Conservation (phyloP, 2,888 invertebrate genomes). For the Arenicola marina region DNA sequence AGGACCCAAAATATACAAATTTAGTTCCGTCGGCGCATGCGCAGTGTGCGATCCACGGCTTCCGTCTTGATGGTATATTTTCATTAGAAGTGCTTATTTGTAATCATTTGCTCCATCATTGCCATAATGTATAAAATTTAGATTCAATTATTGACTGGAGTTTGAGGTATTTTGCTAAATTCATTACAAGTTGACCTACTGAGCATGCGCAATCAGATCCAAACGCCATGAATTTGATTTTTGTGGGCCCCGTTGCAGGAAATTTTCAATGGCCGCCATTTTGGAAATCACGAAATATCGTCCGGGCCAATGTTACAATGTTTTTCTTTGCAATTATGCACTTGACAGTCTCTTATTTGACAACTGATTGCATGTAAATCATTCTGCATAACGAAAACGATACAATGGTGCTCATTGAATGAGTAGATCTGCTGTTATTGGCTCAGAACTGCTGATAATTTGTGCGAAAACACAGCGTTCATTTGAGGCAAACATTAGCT, state of each 20-base stretch:
- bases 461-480: too few relatives aligned
- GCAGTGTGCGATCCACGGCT: neutral
- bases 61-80: neutral
- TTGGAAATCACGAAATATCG: constrained; percentile 17
- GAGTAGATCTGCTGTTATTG: too few relatives aligned
- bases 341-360: too few relatives aligned
- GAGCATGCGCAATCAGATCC: constrained; percentile 19
- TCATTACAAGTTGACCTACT: neutral
- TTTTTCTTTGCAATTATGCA: neutral
- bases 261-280: constrained; percentile 51
- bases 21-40: constrained; percentile 8
- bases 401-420: too few relatives aligned
- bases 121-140: neutral
- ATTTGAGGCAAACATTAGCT: too few relatives aligned
- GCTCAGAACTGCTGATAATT: too few relatives aligned
- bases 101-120: neutral
- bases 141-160: neutral
- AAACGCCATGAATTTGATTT: constrained; percentile 11
- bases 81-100: too few relatives aligned
- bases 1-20: constrained; percentile 1
- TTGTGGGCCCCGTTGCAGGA: constrained; percentile 15
- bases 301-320: neutral
- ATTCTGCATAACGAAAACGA: too few relatives aligned
- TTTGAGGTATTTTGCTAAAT: too few relatives aligned
- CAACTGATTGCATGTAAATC: too few relatives aligned